Conservation (phyloP, 1,140 invertebrate species). For the Drosophila busckii region DNA sequence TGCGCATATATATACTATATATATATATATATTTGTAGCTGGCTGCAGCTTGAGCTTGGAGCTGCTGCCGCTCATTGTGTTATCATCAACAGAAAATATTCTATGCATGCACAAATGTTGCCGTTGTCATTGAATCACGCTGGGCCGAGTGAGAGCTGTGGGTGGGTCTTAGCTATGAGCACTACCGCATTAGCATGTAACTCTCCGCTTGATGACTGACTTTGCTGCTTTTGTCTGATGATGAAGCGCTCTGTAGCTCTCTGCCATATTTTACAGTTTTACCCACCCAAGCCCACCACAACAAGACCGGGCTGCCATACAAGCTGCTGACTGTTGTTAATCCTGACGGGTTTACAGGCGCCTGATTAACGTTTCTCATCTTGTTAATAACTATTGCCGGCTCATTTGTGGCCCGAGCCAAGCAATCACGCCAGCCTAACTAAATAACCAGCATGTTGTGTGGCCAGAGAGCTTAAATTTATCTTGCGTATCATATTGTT, state of each 20-base stretch:
- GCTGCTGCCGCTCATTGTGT: slow-evolving; percentile 50
- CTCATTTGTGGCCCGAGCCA: slow-evolving; percentile 19
- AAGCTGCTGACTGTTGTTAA: slow-evolving; percentile 34
- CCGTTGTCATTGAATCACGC: slow-evolving; percentile 72
- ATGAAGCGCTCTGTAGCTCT: slow-evolving; percentile 26
- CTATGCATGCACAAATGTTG: slow-evolving; percentile 76
- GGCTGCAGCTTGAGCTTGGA: too few species aligned
- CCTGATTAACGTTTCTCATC: slow-evolving; percentile 34
- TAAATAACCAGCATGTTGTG: too few species aligned
- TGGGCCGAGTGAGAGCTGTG: slow-evolving; percentile 10
- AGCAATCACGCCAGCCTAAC: too few species aligned
- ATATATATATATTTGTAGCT: too few species aligned
- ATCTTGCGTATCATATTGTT: too few species aligned
- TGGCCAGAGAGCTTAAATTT: too few species aligned
- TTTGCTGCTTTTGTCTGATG: slow-evolving; percentile 44
- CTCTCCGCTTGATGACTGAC: slow-evolving; percentile 46
- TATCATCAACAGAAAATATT: slow-evolving; percentile 71
- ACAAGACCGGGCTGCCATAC: neutral
- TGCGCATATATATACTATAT: too few species aligned
- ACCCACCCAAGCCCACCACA: slow-evolving; percentile 15
- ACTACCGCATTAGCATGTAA: slow-evolving; percentile 27
- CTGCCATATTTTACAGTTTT: slow-evolving; percentile 37
- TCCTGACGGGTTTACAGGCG: slow-evolving; percentile 16
- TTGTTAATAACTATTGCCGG: slow-evolving; percentile 30
- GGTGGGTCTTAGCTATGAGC: neutral